Conservation (phyloP, 2,113 vertebrate species). For the Phylloscopus trochiloides region DNA sequence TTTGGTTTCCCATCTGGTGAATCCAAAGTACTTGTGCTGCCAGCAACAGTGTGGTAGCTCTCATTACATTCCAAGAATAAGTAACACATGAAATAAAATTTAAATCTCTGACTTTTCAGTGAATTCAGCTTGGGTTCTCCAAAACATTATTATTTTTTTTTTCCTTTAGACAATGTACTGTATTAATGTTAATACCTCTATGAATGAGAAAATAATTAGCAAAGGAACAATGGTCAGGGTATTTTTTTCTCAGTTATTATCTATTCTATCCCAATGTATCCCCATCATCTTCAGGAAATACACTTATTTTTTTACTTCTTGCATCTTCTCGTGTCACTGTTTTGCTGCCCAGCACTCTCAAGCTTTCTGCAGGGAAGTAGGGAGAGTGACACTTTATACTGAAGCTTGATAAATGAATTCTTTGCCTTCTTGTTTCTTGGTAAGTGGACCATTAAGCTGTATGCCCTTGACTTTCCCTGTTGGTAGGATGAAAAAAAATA, state of each 20-base stretch:
- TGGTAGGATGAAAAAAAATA: not conserved
- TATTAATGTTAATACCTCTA: not conserved
- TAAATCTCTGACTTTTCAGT: not conserved
- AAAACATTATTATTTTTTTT: not conserved
- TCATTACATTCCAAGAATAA: not conserved
- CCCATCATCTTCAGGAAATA: not conserved
- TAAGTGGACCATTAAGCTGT: constrained; percentile 44
- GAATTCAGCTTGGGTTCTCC: not conserved
- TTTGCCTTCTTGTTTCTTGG: constrained; percentile 51
- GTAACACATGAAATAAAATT: not conserved
- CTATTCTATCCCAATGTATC: not conserved
- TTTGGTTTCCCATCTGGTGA: not conserved
- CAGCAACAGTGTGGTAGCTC: not conserved
- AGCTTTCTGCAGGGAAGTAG: not conserved
- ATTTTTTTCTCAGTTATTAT: not conserved
- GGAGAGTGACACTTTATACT: constrained; percentile 5
- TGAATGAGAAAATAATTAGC: not conserved
- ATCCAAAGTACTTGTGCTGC: not conserved
- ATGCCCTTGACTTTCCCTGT: constrained; percentile 37
- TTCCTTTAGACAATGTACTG: not conserved
- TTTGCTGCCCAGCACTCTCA: not conserved
- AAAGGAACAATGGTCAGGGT: not conserved
- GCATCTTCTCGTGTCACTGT: not conserved
- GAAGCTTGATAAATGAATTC: constrained; percentile 53
- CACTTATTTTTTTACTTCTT: not conserved